A percentile compares a stretch with the other conserved stretches of the same genome.
Conservation (phyloP, 2,113 vertebrate genomes). For the Pycnonotus jocosus region DNA sequence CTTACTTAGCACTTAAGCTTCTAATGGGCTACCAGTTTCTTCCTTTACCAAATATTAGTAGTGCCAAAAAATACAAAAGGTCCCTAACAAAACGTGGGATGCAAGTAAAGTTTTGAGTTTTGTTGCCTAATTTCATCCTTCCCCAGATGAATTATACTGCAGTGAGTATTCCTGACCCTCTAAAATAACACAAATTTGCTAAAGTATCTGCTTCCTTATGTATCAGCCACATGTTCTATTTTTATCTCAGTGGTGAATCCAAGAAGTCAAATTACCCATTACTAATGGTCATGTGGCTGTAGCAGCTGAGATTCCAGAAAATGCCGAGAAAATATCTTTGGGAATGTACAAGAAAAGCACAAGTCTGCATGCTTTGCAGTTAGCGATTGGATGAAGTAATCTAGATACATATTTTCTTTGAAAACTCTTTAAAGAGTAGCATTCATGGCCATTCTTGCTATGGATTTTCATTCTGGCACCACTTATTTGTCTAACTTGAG, state of each 20-base stretch:
- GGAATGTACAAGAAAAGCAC: neutral
- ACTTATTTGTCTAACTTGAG: neutral
- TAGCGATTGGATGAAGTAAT: neutral
- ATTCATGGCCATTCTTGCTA: neutral
- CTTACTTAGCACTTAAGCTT: conserved; percentile 29
- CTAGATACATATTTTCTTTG: neutral
- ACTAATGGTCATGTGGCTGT: conserved; percentile 53
- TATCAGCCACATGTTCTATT: conserved; percentile 38
- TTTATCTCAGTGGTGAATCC: conserved; percentile 9
- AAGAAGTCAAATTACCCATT: conserved; percentile 59
- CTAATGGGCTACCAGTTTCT: conserved; percentile 36
- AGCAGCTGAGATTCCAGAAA: conserved; percentile 26
- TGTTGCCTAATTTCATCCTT: neutral
- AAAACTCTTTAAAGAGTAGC: neutral
- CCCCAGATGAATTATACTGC: neutral
- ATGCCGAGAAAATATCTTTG: neutral
- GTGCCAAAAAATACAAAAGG: neutral
- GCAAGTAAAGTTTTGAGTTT: neutral
- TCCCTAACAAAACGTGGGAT: neutral
- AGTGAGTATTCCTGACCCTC: neutral
- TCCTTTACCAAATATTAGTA: conserved; percentile 10
- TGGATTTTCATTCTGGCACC: neutral
- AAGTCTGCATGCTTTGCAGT: neutral
- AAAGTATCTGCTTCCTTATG: conserved; percentile 5
- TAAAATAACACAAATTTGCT: conserved; percentile 17